These are phyloP conservation scores for Montipora foliosa DNA, from an alignment of 64 coral and sea anemone genomes.

Conservation along the genomic window DNA sequence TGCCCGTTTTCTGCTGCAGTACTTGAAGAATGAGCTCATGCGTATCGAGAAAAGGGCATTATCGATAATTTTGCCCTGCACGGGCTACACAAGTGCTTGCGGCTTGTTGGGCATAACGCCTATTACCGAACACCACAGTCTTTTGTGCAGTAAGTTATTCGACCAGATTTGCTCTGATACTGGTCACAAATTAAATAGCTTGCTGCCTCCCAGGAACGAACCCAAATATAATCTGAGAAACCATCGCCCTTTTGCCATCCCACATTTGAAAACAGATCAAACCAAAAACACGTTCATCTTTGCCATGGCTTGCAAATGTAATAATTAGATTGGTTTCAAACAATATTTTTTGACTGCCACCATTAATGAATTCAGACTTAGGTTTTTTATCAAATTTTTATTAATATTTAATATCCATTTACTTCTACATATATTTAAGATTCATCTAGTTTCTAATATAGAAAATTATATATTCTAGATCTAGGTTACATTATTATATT, in stretches of 20 bases:
- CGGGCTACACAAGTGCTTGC: conserved; percentile 14
- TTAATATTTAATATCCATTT: too few relatives aligned
- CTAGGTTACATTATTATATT: not conserved
- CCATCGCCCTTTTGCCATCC: conserved; percentile 11
- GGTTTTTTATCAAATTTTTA: too few relatives aligned
- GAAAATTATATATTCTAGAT: not conserved
- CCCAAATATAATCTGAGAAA: conserved; percentile 20
- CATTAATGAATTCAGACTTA: too few relatives aligned
- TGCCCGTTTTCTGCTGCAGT: conserved; percentile 38
- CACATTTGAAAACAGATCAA: not conserved
- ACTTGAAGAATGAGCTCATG: conserved; percentile 48
- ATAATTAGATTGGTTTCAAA: not conserved
- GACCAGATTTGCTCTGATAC: not conserved
- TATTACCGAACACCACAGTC: not conserved
- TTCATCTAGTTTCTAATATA: too few relatives aligned
- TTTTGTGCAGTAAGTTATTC: conserved; percentile 17
- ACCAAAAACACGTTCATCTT: conserved; percentile 26
- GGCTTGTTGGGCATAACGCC: not conserved
- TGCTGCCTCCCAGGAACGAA: conserved; percentile 26
- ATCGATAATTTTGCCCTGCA: conserved; percentile 46
- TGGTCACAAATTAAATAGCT: not conserved
- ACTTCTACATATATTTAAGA: too few relatives aligned
- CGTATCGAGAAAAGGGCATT: conserved; percentile 40
- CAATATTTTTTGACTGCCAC: too few relatives aligned
- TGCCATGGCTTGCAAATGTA: not conserved